Conservation (phyloP, 2,797 vertebrate species). For the Euphonia xanthogaster region DNA sequence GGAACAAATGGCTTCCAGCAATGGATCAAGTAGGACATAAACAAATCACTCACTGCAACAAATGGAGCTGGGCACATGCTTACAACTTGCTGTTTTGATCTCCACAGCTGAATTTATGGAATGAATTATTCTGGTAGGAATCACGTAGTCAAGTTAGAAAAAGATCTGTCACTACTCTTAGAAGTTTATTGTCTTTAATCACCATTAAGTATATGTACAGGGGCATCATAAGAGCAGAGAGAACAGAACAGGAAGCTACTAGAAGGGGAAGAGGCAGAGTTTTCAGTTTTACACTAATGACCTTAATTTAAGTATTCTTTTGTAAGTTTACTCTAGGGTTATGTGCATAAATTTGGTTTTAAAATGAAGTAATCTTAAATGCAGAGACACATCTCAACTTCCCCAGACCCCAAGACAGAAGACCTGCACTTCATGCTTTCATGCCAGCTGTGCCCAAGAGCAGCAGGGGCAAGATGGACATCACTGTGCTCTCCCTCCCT, state of each 20-base stretch:
- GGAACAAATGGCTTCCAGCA: not conserved
- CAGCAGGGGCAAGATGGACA: not conserved
- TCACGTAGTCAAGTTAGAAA: not conserved
- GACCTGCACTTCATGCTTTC: not conserved
- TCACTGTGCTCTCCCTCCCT: accelerated
- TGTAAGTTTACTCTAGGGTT: not conserved
- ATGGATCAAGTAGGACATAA: not conserved
- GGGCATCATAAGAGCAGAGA: not conserved
- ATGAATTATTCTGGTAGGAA: not conserved
- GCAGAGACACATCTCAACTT: not conserved
- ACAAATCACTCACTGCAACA: not conserved
- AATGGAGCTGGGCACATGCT: not conserved
- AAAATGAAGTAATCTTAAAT: not conserved
- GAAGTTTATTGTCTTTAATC: not conserved
- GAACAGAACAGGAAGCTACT: not conserved
- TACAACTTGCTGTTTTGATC: accelerated
- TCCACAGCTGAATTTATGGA: not conserved
- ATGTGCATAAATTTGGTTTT: not conserved
- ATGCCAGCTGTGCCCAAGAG: not conserved
- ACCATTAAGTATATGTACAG: not conserved
- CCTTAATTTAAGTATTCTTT: not conserved
- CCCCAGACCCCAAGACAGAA: not conserved
- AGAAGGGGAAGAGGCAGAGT: not conserved
- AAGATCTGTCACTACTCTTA: not conserved
- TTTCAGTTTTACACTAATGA: not conserved